These are phyloP conservation scores for Lepidothrix coronata DNA, from an alignment of 2,113 vertebrate species.

Conservation along the genomic window DNA sequence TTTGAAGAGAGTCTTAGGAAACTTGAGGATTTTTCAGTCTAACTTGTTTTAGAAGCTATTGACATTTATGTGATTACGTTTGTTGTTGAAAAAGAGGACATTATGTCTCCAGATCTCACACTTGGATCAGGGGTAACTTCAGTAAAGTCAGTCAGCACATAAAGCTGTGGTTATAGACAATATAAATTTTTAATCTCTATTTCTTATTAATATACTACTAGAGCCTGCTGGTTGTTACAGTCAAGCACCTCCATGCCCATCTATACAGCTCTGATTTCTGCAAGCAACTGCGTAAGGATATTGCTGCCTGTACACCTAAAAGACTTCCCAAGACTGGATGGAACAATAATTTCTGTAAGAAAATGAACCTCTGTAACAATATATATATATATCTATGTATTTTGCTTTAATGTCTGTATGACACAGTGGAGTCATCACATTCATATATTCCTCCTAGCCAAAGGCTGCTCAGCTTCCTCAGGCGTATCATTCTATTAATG, in stretches of 20 bases:
- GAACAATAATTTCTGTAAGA: not conserved
- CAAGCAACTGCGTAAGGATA: not conserved
- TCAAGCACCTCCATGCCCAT: not conserved
- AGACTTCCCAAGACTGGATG: not conserved
- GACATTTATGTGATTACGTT: not conserved
- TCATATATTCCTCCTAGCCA: not conserved
- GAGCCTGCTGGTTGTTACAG: not conserved
- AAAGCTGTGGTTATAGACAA: not conserved
- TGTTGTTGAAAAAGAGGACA: not conserved
- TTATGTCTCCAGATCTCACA: not conserved
- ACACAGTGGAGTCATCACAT: not conserved
- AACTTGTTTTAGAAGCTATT: not conserved
- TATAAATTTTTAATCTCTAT: not conserved
- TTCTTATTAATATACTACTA: not conserved
- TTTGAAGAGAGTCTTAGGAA: not conserved
- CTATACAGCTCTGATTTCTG: not conserved
- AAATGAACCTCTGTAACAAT: not conserved
- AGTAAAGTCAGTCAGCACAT: not conserved
- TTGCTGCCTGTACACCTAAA: not conserved
- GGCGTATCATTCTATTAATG: not conserved
- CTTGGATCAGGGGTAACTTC: not conserved
- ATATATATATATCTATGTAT: no score
- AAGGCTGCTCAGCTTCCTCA: not conserved
- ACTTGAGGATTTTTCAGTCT: not conserved
- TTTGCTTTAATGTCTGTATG: not conserved